A percentile compares a stretch with the other conserved stretches of the same genome.
These are phyloP conservation scores for Ostrea edulis DNA, from an alignment of 1,140 invertebrate species.

Conservation along the genomic window DNA sequence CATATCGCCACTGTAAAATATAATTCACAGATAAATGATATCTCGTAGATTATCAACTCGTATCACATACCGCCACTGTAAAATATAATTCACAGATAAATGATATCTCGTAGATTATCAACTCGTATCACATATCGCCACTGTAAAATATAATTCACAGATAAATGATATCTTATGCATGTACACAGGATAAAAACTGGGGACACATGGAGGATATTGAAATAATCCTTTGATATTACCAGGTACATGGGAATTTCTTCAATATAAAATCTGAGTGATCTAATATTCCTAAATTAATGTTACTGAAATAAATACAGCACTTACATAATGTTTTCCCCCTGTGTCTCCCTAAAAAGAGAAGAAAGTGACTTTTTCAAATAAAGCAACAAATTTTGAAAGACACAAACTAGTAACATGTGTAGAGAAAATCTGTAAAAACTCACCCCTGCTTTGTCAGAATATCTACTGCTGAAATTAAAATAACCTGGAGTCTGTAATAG, in stretches of 20 bases:
- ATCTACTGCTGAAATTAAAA: slow-evolving; percentile 14
- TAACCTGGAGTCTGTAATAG: slow-evolving; percentile 85
- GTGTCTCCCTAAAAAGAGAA: background rate
- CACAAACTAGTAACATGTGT: background rate
- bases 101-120: slow-evolving; percentile 95
- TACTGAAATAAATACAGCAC: background rate
- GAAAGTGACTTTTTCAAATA: background rate
- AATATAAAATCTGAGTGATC: too few relatives aligned
- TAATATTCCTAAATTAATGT: background rate
- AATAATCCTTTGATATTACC: too few relatives aligned
- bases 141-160: slow-evolving; percentile 60
- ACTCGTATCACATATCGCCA: slow-evolving; percentile 94
- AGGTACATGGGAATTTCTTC: background rate
- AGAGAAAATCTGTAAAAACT: background rate
- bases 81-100: slow-evolving; percentile 38
- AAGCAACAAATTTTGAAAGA: background rate
- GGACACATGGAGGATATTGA: too few relatives aligned
- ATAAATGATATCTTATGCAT: too few relatives aligned
- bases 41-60: slow-evolving; percentile 95
- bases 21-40: slow-evolving; percentile 30
- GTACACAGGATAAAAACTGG: slow-evolving; percentile 36
- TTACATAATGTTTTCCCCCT: slow-evolving; percentile 1
- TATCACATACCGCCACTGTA: slow-evolving; percentile 90
- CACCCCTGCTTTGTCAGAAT: background rate
- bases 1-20: slow-evolving; percentile 85